phyloP scores from a whole-genome alignment of 2,113 vertebrate genomes.

The Apteryx mantelli region DNA sequence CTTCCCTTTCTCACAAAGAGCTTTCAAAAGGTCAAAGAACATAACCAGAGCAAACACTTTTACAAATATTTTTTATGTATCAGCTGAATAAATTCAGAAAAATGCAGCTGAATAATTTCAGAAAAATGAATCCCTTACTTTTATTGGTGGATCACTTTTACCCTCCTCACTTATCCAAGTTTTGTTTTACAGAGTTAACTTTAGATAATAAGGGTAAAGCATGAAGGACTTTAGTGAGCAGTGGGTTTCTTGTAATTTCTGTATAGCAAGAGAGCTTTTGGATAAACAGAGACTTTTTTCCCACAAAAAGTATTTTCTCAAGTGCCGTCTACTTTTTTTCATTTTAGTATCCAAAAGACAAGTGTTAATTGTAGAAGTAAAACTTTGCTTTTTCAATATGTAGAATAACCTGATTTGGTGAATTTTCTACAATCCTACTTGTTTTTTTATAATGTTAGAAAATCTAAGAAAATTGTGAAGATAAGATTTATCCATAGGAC shows the following conservation, averaged over 20 bases:
- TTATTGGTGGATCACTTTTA: background rate
- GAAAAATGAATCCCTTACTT: background rate
- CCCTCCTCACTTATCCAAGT: background rate
- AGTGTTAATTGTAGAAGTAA: background rate
- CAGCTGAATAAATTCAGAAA: background rate
- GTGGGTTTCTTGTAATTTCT: background rate
- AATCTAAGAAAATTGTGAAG: background rate
- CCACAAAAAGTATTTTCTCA: background rate
- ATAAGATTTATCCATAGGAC: background rate
- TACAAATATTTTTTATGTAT: background rate
- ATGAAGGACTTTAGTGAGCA: background rate
- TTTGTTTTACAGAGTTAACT: background rate
- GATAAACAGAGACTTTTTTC: background rate
- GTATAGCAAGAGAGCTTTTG: background rate
- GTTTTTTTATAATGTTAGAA: background rate
- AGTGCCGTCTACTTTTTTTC: background rate
- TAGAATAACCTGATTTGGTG: background rate
- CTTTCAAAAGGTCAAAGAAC: background rate
- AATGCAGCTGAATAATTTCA: background rate
- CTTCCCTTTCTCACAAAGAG: background rate
- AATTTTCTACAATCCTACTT: background rate
- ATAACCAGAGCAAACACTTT: background rate
- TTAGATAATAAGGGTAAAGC: background rate
- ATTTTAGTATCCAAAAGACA: background rate
- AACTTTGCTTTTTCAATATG: background rate